These are phyloP conservation scores for Deroptyus accipitrinus DNA, from an alignment of 2,113 vertebrate genomes.

Conservation along the genomic window DNA sequence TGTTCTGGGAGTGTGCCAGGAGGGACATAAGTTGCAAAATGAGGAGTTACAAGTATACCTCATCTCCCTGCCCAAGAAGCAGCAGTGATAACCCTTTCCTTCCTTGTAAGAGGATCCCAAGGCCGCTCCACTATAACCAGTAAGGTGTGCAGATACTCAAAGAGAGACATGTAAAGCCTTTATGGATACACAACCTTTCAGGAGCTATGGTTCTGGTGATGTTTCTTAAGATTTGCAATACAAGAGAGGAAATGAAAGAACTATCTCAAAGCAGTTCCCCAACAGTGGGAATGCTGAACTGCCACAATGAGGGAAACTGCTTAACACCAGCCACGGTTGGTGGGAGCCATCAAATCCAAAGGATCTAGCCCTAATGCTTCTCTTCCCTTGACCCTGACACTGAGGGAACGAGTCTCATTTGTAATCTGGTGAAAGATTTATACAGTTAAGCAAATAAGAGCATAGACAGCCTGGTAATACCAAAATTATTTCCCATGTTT, in stretches of 20 bases:
- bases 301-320: not conserved
- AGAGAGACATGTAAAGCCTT: not conserved
- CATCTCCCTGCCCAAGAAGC: not conserved
- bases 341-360: not conserved
- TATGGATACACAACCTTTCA: not conserved
- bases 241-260: not conserved
- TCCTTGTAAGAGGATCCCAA: rapidly evolving
- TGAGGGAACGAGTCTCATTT: slow-evolving; percentile 1
- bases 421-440: slow-evolving; percentile 56
- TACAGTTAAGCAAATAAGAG: slow-evolving; percentile 17
- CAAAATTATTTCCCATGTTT: slow-evolving; percentile 44
- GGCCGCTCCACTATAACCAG: not conserved
- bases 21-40: rapidly evolving
- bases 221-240: not conserved
- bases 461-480: not conserved
- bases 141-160: not conserved
- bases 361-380: not conserved
- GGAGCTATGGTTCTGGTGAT: not conserved
- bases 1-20: not conserved
- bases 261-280: rapidly evolving
- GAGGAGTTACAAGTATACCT: not conserved
- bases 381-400: not conserved
- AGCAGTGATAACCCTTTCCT: not conserved
- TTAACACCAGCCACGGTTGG: not conserved
- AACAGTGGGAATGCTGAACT: not conserved